Base-by-base conservation (phyloP, 2,113 vertebrate genomes). In the Chascanopsetta lugubris region DNA sequence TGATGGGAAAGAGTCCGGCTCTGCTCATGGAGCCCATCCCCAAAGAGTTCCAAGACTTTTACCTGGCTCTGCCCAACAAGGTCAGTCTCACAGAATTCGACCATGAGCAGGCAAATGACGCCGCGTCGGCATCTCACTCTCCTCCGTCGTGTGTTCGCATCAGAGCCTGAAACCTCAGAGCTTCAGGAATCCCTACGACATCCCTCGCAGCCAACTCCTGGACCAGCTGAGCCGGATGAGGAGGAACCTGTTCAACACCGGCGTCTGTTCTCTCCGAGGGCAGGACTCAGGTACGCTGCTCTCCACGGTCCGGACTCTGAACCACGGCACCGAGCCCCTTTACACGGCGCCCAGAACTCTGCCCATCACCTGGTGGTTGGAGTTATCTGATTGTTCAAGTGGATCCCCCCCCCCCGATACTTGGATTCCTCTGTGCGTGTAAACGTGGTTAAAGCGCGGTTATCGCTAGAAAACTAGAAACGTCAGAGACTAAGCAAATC, bases 151-250 rank as follows among this genome's bases (percentile, higher is more conserved):
- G 8, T 53, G 18, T 34, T 18, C 2, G 67, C 61, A 21, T 36
- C 77, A 99, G 97, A 92, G 94, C 84, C 86, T 98, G 84, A 98
- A 97, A 88, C 96, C 96, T 50, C 96, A 97, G 87, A 95, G 93
- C 69, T 97, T 96, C 77, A 94, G 96, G 86, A 99, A 99, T 85
- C 95, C 97, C 1, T 99, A 97, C 85, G 97, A 99, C 83, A 96
- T 99, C 91, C 95, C 96, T 20, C 94, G 97, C 78, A 94, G 93
- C 75, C 96, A 95, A 88, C 92, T 99, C 86, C 86, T 99, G 88
- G 97, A 99, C 93, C 97, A 99, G 61, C 94, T 99, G 85, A 97
- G 95, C 72, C 90, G 97, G 75, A 99, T 99, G 97, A 95, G 96
- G 87, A 93, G 93, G 78, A 99, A 99, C 92, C 94, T 99, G 83